These are phyloP conservation scores for Hemibagrus wyckioides DNA, from an alignment of 2,113 vertebrate species.

Conservation along the genomic window DNA sequence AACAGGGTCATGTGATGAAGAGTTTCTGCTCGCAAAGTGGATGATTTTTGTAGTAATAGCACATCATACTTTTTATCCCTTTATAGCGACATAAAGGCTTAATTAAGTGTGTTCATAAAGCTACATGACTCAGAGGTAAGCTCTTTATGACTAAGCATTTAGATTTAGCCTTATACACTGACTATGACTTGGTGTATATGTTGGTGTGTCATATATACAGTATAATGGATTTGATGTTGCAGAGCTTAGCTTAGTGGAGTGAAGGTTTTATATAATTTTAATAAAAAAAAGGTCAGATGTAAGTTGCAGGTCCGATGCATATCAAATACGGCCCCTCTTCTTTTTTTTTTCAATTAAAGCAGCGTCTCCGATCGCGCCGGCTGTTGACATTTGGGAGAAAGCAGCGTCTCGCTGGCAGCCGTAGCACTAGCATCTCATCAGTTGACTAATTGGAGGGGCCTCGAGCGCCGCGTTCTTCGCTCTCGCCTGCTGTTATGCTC, in stretches of 20 bases:
- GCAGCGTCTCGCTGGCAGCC: constrained; percentile 37
- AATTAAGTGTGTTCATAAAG: not conserved
- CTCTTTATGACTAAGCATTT: not conserved
- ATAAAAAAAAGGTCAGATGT: not conserved
- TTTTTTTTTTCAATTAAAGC: constrained; percentile 43
- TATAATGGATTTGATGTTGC: too few species aligned
- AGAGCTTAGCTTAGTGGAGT: too few species aligned
- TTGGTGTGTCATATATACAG: too few species aligned
- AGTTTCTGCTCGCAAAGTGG: not conserved
- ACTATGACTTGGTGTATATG: too few species aligned
- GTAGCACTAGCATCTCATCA: constrained; percentile 41
- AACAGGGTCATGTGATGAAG: not conserved
- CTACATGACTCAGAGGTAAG: not conserved
- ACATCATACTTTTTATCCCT: not conserved
- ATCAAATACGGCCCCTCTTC: not conserved
- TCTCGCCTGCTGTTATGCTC: constrained; percentile 59
- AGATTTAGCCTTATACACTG: not conserved
- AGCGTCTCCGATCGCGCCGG: not conserved
- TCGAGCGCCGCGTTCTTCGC: constrained; percentile 48
- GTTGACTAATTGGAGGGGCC: constrained; percentile 58
- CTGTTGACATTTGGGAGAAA: constrained; percentile 34
- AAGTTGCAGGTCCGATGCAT: not conserved
- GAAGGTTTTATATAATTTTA: too few species aligned
- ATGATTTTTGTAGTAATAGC: not conserved
- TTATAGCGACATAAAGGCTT: not conserved